phyloP scores from a whole-genome alignment of 2,797 vertebrate genomes.

The Spea hammondii region DNA sequence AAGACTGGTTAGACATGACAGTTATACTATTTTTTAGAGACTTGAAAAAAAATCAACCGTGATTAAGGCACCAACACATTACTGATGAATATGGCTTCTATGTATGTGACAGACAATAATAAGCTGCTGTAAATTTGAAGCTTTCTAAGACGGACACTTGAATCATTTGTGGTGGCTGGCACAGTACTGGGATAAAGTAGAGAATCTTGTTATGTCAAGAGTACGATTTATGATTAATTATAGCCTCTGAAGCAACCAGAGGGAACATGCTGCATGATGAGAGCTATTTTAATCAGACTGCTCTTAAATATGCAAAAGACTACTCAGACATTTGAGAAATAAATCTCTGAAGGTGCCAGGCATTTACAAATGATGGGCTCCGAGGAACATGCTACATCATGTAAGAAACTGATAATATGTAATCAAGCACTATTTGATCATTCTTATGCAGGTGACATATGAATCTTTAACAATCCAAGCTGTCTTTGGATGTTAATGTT shows the following conservation, averaged over 20 bases:
- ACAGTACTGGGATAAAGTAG: slow-evolving; percentile 15
- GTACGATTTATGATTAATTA: slow-evolving; percentile 52
- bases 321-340: slow-evolving; percentile 49
- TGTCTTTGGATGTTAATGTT: slow-evolving; percentile 2
- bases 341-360: slow-evolving; percentile 45
- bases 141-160: slow-evolving; percentile 20
- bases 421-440: slow-evolving; percentile 45
- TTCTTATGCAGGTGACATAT: slow-evolving; percentile 38
- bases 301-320: slow-evolving; percentile 52
- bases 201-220: slow-evolving; percentile 37
- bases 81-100: too few relatives aligned
- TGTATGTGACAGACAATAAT: neutral
- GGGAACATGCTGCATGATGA: slow-evolving; percentile 43
- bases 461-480: slow-evolving; percentile 29
- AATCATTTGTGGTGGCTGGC: neutral
- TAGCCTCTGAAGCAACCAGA: slow-evolving; percentile 41
- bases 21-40: too few relatives aligned
- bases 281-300: slow-evolving; percentile 52
- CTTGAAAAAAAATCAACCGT: neutral
- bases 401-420: slow-evolving; percentile 41
- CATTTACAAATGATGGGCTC: slow-evolving; percentile 46
- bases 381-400: slow-evolving; percentile 45
- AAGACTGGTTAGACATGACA: too few relatives aligned
- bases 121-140: neutral
- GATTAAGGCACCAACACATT: too few relatives aligned